A percentile compares a stretch with the other conserved stretches of the same genome.
These are phyloP conservation scores for Eutrigla gurnardus DNA, from an alignment of 2,797 vertebrate species.

Conservation along the genomic window DNA sequence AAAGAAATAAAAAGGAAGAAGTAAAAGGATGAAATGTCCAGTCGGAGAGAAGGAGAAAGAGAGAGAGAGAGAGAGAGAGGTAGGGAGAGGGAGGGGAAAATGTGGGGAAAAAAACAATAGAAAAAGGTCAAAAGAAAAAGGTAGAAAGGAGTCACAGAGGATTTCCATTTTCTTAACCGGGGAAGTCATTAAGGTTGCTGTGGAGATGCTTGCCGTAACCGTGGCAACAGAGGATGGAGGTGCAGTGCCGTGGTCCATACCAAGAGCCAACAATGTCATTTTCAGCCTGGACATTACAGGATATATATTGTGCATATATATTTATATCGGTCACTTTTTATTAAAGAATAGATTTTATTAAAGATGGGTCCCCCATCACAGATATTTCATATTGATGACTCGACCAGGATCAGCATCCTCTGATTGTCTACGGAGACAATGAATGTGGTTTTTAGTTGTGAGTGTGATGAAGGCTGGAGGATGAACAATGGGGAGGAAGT, in stretches of 20 bases:
- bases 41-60: too few relatives aligned
- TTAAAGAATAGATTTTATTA: too few relatives aligned
- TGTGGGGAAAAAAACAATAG: background rate
- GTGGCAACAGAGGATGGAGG: slow-evolving; percentile 50
- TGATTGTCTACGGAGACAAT: too few relatives aligned
- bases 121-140: slow-evolving; percentile 13
- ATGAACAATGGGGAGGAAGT: too few relatives aligned
- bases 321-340: too few relatives aligned
- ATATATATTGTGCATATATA: too few relatives aligned
- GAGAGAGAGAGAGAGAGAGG: background rate
- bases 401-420: too few relatives aligned
- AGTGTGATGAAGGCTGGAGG: too few relatives aligned
- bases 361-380: too few relatives aligned
- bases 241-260: background rate
- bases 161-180: slow-evolving; percentile 34
- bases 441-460: too few relatives aligned
- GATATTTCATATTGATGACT: too few relatives aligned
- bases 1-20: background rate
- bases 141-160: slow-evolving; percentile 24
- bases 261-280: slow-evolving; percentile 27
- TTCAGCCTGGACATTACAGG: slow-evolving; percentile 15
- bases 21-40: background rate
- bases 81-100: background rate
- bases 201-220: slow-evolving; percentile 52
- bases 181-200: slow-evolving; percentile 51